Conservation (phyloP, 1,140 invertebrate genomes). For the Hirudo medicinalis region DNA sequence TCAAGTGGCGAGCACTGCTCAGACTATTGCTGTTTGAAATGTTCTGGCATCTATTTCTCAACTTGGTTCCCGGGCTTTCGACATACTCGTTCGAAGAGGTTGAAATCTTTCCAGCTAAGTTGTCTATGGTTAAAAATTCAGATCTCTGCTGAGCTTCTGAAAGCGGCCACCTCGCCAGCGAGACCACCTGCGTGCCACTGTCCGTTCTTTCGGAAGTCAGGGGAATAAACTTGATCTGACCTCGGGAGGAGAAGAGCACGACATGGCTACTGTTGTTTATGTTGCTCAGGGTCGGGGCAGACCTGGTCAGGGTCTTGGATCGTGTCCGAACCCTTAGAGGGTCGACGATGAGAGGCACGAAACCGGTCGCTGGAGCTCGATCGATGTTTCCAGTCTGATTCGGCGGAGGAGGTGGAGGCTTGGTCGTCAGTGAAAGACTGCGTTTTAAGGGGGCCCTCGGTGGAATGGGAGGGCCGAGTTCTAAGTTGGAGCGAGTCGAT, state of each 20-base stretch:
- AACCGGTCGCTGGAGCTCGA: background rate
- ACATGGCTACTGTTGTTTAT: background rate
- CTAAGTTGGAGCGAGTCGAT: background rate
- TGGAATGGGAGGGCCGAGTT: slow-evolving; percentile 8
- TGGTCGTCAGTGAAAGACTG: slow-evolving; percentile 14
- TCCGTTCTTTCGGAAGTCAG: background rate
- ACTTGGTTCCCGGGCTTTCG: slow-evolving; percentile 12
- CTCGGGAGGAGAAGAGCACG: background rate
- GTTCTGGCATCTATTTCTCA: background rate
- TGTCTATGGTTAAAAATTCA: slow-evolving; percentile 4
- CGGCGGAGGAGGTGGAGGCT: slow-evolving; percentile 13
- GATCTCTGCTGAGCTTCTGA: background rate
- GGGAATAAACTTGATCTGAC: background rate
- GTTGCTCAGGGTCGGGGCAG: background rate
- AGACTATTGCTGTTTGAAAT: slow-evolving; percentile 7
- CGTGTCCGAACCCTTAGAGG: background rate
- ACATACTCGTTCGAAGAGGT: slow-evolving; percentile 12
- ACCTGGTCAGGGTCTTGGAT: background rate
- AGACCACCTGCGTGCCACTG: background rate
- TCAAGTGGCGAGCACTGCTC: background rate
- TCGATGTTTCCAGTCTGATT: background rate
- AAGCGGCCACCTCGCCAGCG: slow-evolving; percentile 16
- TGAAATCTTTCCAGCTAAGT: background rate
- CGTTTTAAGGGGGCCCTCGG: slow-evolving; percentile 11
- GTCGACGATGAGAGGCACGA: slow-evolving; percentile 3